A percentile compares a stretch with the other conserved stretches of the same genome.
These are phyloP conservation scores for Blennius ocellaris DNA, from an alignment of 2,113 vertebrate species.

Conservation along the genomic window DNA sequence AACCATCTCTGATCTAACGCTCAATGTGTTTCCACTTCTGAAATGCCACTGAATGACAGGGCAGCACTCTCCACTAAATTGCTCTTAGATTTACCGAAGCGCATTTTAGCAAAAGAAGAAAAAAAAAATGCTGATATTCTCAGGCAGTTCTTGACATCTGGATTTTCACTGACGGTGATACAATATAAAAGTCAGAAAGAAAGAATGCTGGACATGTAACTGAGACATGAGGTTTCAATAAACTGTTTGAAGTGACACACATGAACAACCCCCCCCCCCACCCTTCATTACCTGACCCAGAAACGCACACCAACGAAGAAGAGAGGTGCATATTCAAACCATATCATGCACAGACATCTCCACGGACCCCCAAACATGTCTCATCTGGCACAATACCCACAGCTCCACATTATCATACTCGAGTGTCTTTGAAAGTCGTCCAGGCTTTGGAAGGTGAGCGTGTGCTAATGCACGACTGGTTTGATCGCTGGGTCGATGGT, in stretches of 20 bases:
- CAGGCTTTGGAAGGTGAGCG: slow-evolving; percentile 57
- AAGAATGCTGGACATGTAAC: slow-evolving; percentile 59
- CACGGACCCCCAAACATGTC: slow-evolving; percentile 55
- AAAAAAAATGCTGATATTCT: slow-evolving; percentile 1
- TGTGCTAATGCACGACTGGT: slow-evolving; percentile 33
- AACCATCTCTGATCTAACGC: slow-evolving; percentile 27
- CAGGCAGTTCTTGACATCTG: slow-evolving; percentile 48
- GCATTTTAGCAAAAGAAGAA: slow-evolving; percentile 13
- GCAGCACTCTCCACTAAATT: slow-evolving; percentile 42
- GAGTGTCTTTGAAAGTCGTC: slow-evolving; percentile 52
- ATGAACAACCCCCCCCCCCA: slow-evolving; percentile 37
- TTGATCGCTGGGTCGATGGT: slow-evolving; percentile 25
- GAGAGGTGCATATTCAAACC: slow-evolving; percentile 25
- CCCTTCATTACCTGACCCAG: slow-evolving; percentile 63
- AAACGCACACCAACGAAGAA: slow-evolving; percentile 56
- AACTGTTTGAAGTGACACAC: slow-evolving; percentile 59
- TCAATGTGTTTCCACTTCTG: slow-evolving; percentile 68
- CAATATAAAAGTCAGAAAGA: slow-evolving; percentile 51
- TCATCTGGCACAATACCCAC: slow-evolving; percentile 67
- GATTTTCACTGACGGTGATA: slow-evolving; percentile 60
- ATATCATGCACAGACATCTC: slow-evolving; percentile 74
- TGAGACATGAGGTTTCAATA: slow-evolving; percentile 77
- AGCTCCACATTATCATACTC: slow-evolving; percentile 42
- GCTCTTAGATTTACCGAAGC: slow-evolving; percentile 52
- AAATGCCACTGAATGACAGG: slow-evolving; percentile 52